phyloP scores from a whole-genome alignment of 2,888 invertebrate species.

The Drosophila quinaria region DNA sequence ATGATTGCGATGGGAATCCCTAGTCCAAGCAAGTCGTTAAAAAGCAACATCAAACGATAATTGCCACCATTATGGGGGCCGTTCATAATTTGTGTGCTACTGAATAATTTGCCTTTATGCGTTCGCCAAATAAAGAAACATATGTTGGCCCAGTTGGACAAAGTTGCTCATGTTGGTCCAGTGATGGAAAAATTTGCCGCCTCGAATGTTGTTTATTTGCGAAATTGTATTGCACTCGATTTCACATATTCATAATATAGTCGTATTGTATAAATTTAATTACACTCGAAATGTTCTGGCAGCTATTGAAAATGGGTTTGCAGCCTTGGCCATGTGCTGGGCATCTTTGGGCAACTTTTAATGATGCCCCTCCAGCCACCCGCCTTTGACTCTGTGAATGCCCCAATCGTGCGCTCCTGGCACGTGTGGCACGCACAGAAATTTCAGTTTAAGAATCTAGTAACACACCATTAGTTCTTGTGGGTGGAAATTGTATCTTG shows the following conservation, averaged over 20 bases:
- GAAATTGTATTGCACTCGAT: conserved; percentile 58
- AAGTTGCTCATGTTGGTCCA: neutral
- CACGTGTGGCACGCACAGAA: conserved; percentile 57
- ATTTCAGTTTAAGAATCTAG: conserved; percentile 39
- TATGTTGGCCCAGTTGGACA: conserved; percentile 42
- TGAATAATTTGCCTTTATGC: conserved; percentile 36
- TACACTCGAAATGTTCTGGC: conserved; percentile 38
- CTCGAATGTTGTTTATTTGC: conserved; percentile 50
- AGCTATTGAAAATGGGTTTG: conserved; percentile 37
- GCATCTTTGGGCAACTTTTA: conserved; percentile 44
- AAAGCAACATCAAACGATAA: conserved; percentile 59
- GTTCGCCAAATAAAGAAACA: conserved; percentile 33
- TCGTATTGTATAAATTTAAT: conserved; percentile 55
- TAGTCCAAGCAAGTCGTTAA: conserved; percentile 39
- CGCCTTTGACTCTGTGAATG: neutral
- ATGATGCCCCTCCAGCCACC: conserved; percentile 9
- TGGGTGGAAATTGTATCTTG: conserved; percentile 47
- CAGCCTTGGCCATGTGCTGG: conserved; percentile 52
- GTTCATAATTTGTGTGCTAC: conserved; percentile 58
- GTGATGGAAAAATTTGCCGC: conserved; percentile 45
- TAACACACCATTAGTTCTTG: conserved; percentile 42
- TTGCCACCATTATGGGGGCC: conserved; percentile 51
- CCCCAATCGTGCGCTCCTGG: conserved; percentile 3
- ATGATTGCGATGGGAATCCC: conserved; percentile 2
- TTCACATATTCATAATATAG: conserved; percentile 46